These are phyloP conservation scores for Grammomys dolichurus DNA, from an alignment of 2,113 vertebrate species.

Conservation along the genomic window DNA sequence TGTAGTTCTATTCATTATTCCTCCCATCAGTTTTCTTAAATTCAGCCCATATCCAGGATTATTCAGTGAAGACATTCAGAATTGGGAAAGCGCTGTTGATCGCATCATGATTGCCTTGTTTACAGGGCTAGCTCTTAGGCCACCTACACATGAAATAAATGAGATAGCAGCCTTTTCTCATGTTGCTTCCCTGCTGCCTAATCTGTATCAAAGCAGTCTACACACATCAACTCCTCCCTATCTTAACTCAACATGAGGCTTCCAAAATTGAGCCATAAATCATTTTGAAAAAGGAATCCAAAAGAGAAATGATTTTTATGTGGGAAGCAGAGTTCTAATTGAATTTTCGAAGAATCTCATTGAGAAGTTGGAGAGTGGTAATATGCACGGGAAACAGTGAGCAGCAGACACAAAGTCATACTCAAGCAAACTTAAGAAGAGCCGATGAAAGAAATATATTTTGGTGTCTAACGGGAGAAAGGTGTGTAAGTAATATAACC, in stretches of 20 bases:
- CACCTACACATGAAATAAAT: conserved; percentile 58
- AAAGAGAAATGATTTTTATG: conserved; percentile 54
- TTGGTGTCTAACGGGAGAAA: not conserved
- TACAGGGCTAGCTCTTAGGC: not conserved
- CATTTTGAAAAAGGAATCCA: conserved; percentile 53
- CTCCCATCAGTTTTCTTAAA: not conserved
- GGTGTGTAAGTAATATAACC: not conserved
- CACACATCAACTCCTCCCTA: conserved; percentile 57
- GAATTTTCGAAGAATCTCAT: conserved; percentile 61
- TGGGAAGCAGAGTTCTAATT: conserved; percentile 22
- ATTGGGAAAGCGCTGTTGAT: conserved; percentile 4
- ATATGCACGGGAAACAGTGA: not conserved
- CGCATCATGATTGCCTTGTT: conserved; percentile 29
- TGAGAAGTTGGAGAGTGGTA: conserved; percentile 35
- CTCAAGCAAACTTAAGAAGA: not conserved
- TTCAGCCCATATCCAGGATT: not conserved
- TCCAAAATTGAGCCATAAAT: conserved; percentile 75
- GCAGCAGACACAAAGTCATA: not conserved
- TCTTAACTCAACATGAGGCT: conserved; percentile 68
- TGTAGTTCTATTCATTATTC: not conserved
- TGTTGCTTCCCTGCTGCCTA: conserved; percentile 4
- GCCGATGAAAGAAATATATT: not conserved
- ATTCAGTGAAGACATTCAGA: not conserved
- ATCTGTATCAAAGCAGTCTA: conserved; percentile 54
- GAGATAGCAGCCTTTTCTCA: conserved; percentile 3